Evolutionary conservation across 2,888 invertebrate species (phyloP), one percentile per base, ranked within the genome.

Genomic region (Clusia tigrina): DNA sequence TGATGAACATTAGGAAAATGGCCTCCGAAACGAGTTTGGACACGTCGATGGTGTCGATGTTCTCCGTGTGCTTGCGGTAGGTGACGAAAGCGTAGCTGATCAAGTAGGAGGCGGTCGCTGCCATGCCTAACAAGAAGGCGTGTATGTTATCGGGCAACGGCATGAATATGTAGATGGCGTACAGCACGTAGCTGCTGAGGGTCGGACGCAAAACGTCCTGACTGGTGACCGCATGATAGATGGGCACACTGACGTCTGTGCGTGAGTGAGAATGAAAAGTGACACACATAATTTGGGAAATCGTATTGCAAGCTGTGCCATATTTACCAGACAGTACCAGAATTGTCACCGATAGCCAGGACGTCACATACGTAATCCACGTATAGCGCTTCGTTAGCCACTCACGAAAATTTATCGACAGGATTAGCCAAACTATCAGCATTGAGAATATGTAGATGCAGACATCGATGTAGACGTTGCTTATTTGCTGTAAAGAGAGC

Each of bases 121-220:
- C 81, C 1, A 88, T 68, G 0, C 94, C 95, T 57, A 94, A 84
- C 23, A 90, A 75, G 24, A 91, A 86, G 0, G 91, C 90, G 66
- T 91, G 85, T 66, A 88, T 86, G 77, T 91, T 90, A 76, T 90
- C 89, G 22, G 91, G 88, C 75, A 95, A 86, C 0, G 94, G 94
- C 69, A 95, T 86, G 82, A 95, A 94, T 68, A 94, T 89, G 81
- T 95, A 94, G 67, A 91, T 89, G 1, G 92, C 90, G 57, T 95
- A 86, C 1, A 95, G 85, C 1, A 91, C 88, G 80, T 91, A 89
- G 0, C 90, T 89, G 1, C 89, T 86, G 76, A 91, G 92, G 0
- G 90, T 89, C 18, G 92, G 91, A 60, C 91, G 86, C 1, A 89
- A 81, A 15, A 77, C 76, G n/a, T 77, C 77, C 53, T 86, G 84